These are phyloP conservation scores for Laupala kohalensis DNA, from an alignment of 1,140 invertebrate species.

Conservation along the genomic window DNA sequence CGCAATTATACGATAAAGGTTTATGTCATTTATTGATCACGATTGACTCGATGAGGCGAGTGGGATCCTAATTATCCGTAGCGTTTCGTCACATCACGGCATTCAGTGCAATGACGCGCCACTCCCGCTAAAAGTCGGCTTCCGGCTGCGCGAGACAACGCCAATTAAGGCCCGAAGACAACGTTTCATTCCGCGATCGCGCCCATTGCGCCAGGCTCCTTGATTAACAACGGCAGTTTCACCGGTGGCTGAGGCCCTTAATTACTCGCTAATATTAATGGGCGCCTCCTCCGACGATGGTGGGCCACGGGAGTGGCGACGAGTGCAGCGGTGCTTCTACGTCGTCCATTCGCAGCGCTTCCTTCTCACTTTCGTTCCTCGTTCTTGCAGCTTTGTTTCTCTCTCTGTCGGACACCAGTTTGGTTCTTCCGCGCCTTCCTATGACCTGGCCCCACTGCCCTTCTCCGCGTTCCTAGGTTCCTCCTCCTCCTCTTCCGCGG, in stretches of 20 bases:
- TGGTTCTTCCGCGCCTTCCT: neutral
- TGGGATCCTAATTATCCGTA: neutral
- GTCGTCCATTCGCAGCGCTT: neutral
- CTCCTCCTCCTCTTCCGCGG: neutral
- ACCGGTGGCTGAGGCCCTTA: neutral
- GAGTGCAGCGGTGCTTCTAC: neutral
- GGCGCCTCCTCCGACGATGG: neutral
- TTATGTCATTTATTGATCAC: no score
- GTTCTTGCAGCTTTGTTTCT: neutral
- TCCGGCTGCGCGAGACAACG: neutral
- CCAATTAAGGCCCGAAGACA: neutral
- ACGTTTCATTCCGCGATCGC: neutral
- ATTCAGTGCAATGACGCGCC: neutral
- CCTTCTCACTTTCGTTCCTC: neutral
- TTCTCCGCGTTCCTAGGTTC: neutral
- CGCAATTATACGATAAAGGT: neutral
- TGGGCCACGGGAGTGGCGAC: neutral
- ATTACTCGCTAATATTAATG: neutral
- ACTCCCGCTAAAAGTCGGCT: neutral
- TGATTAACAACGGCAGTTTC: neutral
- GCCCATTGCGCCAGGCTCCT: neutral
- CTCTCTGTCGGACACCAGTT: neutral
- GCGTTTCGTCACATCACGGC: neutral
- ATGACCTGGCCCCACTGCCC: neutral
- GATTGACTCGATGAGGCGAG: no score